Evolutionary conservation across 1,140 invertebrate genomes (phyloP), one percentile per base, ranked within the genome.

Genomic region (Nylanderia fulva): DNA sequence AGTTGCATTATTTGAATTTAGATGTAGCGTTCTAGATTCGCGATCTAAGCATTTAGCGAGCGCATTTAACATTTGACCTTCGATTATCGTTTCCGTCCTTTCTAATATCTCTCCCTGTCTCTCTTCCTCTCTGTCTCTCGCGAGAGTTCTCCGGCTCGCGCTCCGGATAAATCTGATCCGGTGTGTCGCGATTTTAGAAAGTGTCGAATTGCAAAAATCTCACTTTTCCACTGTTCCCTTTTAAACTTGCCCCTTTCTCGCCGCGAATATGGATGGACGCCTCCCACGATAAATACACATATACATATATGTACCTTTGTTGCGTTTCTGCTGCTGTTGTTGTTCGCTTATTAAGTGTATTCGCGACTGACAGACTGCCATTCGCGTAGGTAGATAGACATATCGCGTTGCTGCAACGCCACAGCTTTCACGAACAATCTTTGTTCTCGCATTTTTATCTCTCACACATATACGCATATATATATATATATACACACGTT

Each of bases 51-150:
- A 27, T 56, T 36, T 64, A 18, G 42, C 13, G 75, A 66, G 88
- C 87, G 69, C 74, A 56, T 85, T 87, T 85, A 82, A 87, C 88
- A 92, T 86, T 92, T 92, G 91, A 92, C 91, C 92, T 92, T 92
- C 91, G 91, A 92, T 91, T 90, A 88, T 86, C 85, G 80, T 85
- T 45, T 84, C 89, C 86, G 85, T 90, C 91, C 91, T 90, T 90
- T 90, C 91, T 88, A 91, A 90, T 91, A 88, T 86, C 86, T 85
- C 58, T 79, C 45, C n/a, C n/a, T n/a, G n/a, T 48, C 45, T 13
- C 3, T 15, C 15, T 4, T 18, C 3, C 15, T 5, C 45, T 48
- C 45, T 48, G 15, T 4, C 83, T 80, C 66, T 85, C 61, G 64
- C 7, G 21, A n/a, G 6, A 33, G 45, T 48, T 48, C 15, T 15